Conservation (phyloP, 2,113 vertebrate species). For the Puntigrus tetrazona region DNA sequence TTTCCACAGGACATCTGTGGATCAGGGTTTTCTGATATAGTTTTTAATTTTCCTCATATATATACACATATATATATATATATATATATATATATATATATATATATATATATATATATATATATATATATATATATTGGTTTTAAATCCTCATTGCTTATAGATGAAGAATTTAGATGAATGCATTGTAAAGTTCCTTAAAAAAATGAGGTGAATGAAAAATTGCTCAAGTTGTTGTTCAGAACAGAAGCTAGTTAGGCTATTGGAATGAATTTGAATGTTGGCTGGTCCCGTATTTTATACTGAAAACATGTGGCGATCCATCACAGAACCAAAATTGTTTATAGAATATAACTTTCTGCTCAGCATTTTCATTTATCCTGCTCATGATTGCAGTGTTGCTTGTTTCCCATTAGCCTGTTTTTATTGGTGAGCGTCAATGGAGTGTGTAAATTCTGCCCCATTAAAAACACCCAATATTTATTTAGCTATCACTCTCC, state of each 20-base stretch:
- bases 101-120: no score
- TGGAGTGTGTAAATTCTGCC: slow-evolving; percentile 71
- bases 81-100: no score
- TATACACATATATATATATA: no score
- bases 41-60: no score
- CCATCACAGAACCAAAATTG: neutral
- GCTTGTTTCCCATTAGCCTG: slow-evolving; percentile 57
- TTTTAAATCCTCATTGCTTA: slow-evolving; percentile 72
- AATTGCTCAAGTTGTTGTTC: neutral
- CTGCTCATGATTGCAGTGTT: slow-evolving; percentile 58
- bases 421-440: slow-evolving; percentile 69
- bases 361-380: slow-evolving; percentile 62
- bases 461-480: slow-evolving; percentile 67
- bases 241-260: neutral
- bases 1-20: no score
- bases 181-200: slow-evolving; percentile 38
- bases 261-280: neutral
- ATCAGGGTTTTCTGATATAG: no score
- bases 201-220: slow-evolving; percentile 29
- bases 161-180: slow-evolving; percentile 64
- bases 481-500: slow-evolving; percentile 45
- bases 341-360: slow-evolving; percentile 33
- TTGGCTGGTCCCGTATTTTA: neutral
- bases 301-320: neutral
- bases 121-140: no score